Evolutionary conservation across 2,113 vertebrate genomes (phyloP).

Genomic region (Grantiella picta): DNA sequence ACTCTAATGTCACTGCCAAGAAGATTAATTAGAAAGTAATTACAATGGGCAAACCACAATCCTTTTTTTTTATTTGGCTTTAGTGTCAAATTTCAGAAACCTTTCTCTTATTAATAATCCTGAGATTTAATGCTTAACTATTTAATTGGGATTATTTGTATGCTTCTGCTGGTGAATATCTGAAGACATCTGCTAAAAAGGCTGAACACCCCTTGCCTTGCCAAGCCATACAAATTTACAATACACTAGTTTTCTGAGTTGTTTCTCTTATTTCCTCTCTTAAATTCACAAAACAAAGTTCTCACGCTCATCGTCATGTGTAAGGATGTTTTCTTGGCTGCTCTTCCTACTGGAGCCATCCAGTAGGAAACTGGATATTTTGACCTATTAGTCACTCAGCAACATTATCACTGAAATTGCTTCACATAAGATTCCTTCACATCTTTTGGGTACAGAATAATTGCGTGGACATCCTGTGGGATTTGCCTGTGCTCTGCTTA

Average conservation of each 20-base stretch:
- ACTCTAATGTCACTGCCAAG: background rate
- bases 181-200: background rate
- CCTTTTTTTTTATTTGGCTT: background rate
- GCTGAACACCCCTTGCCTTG: background rate
- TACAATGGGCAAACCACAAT: background rate
- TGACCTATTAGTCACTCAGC: background rate
- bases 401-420: background rate
- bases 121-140: background rate
- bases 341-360: background rate
- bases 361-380: background rate
- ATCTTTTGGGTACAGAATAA: background rate
- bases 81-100: background rate
- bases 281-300: background rate
- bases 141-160: background rate
- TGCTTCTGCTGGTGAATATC: background rate
- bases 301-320: background rate
- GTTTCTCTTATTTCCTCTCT: background rate
- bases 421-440: background rate
- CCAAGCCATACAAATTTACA: background rate
- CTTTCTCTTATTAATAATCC: background rate
- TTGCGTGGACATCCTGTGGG: background rate
- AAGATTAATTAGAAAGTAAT: constrained; percentile 31
- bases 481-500: background rate
- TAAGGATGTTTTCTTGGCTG: constrained; percentile 9
- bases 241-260: background rate